Conservation (phyloP, 2,888 invertebrate species). For the Spisula solida region DNA sequence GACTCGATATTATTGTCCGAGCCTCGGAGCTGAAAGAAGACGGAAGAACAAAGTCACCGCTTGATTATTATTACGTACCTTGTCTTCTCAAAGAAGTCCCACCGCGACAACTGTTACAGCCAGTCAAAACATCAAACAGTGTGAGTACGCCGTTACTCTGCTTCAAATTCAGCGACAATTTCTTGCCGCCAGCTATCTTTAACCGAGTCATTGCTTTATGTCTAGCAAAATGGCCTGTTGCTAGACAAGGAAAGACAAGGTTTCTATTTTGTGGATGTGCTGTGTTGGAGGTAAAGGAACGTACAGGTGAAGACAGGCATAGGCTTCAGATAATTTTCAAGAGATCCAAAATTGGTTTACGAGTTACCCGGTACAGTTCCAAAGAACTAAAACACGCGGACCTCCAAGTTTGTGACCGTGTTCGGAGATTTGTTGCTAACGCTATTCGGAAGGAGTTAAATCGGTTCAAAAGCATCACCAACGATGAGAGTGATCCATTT, state of each 20-base stretch:
- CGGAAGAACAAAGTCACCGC: slow-evolving; percentile 28
- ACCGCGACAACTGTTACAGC: background rate
- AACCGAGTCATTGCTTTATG: slow-evolving; percentile 56
- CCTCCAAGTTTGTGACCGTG: slow-evolving; percentile 45
- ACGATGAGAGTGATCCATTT: slow-evolving; percentile 37
- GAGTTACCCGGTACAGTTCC: slow-evolving; percentile 56
- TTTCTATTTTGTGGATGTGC: slow-evolving; percentile 62
- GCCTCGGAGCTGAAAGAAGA: slow-evolving; percentile 49
- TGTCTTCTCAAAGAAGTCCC: slow-evolving; percentile 56
- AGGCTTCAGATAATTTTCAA: slow-evolving; percentile 60
- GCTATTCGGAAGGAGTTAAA: slow-evolving; percentile 52
- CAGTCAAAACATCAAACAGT: background rate
- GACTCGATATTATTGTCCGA: slow-evolving; percentile 60
- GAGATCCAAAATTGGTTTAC: slow-evolving; percentile 55
- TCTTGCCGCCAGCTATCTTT: slow-evolving; percentile 63
- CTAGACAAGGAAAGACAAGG: slow-evolving; percentile 53
- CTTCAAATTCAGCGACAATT: slow-evolving; percentile 53
- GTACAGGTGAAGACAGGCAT: slow-evolving; percentile 44
- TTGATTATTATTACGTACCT: slow-evolving; percentile 59
- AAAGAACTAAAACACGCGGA: slow-evolving; percentile 41
- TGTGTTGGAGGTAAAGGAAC: slow-evolving; percentile 56
- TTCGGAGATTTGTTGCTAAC: slow-evolving; percentile 47
- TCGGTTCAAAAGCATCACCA: slow-evolving; percentile 34
- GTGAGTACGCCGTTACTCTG: slow-evolving; percentile 56
- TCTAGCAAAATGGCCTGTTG: slow-evolving; percentile 58